Base-by-base conservation (phyloP, 2,888 invertebrate genomes). In the Alviniconcha strummeri region DNA sequence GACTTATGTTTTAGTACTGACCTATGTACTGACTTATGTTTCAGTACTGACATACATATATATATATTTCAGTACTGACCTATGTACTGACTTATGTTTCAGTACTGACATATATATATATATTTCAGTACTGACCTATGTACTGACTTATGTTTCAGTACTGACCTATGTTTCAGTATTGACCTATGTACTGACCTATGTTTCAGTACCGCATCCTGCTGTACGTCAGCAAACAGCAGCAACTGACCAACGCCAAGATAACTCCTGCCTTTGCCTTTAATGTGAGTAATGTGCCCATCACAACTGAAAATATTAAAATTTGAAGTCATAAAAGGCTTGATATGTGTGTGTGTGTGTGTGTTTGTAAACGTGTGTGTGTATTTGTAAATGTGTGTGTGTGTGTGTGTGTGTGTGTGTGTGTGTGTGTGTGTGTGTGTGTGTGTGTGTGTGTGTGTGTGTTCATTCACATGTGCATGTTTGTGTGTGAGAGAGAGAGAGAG, bases 191-290 rank as follows among this genome's bases (percentile, higher is more conserved):
- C 36, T 36, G 3, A 36, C 36, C 36, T 36, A 56, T 17, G 55
- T 83, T 82, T 84, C 90, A 93, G 92, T 93, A 93, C 84, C 91
- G 91, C 67, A 88, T 93, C 36, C 86, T 93, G 84, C 87, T 93
- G 86, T 93, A 93, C 85, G 88, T 92, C 6, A 90, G 89, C 56
- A 93, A 92, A 85, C 91, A 92, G 85, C 91, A 93, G 85, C 93
- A 91, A 78, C 89, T 93, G 17, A 92, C 93, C 9, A 90, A 91
- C 84, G 92, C 92, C 19, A 91, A 88, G 78, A 91, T 93, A 36
- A 89, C 89, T 1, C 76, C 89, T 67, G 84, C 89, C 8, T 91
- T 90, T 83, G 74, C 81, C 6, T 91, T 89, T 83, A 90, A 89
- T 72, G 92, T 92, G 88, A 88, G 91, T 89, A 84, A 54, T 72